Conservation (phyloP, 2,797 vertebrate genomes). For the Sebastes cheni region DNA sequence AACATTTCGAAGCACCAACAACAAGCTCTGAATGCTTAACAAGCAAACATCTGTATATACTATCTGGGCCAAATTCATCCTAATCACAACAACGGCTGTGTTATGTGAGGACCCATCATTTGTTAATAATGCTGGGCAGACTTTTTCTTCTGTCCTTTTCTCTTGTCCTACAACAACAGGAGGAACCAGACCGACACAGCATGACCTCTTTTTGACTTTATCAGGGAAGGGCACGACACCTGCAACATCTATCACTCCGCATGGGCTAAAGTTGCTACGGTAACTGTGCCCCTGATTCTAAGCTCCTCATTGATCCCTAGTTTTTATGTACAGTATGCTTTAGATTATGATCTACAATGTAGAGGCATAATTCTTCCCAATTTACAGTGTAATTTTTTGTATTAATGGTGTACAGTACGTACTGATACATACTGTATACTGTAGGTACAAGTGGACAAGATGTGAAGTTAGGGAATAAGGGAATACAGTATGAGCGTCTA, state of each 20-base stretch:
- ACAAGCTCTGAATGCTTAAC: conserved; percentile 1
- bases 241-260: conserved; percentile 49
- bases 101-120: not conserved
- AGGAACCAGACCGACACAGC: conserved; percentile 14
- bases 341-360: not conserved
- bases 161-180: conserved; percentile 23
- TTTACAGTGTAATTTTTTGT: not conserved
- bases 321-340: not conserved
- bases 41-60: not conserved
- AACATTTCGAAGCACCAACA: not conserved
- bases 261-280: conserved; percentile 18
- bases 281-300: not conserved
- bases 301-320: not conserved
- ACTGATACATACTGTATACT: not conserved
- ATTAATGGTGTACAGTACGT: not conserved
- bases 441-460: not conserved
- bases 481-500: fast-evolving
- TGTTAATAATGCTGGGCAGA: not conserved
- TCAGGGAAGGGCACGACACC: conserved; percentile 31
- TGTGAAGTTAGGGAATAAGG: not conserved
- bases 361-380: not conserved
- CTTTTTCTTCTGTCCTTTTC: not conserved
- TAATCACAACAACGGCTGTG: not conserved
- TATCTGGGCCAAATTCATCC: not conserved
- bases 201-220: conserved; percentile 30